Evolutionary conservation across 1,140 invertebrate species (phyloP).

Genomic region (Drosophila equinoxialis): DNA sequence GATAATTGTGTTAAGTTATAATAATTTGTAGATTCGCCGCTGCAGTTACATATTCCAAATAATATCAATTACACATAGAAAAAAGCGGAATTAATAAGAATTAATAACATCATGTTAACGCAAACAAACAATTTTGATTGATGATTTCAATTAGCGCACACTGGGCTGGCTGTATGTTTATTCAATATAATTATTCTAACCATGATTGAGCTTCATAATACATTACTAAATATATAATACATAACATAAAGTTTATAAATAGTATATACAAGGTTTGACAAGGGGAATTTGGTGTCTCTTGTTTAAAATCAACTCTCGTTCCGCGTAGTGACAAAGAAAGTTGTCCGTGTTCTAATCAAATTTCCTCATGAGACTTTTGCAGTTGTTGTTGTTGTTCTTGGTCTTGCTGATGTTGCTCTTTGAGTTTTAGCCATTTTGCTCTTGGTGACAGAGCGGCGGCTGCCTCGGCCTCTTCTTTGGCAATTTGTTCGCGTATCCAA

Average conservation of each 20-base stretch:
- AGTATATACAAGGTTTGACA: not conserved
- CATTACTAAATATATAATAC: too few species aligned
- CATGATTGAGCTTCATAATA: too few species aligned
- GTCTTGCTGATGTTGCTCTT: slow-evolving; percentile 24
- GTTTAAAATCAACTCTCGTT: slow-evolving; percentile 17
- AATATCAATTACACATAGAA: too few species aligned
- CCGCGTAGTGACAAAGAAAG: slow-evolving; percentile 25
- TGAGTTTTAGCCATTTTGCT: slow-evolving; percentile 53
- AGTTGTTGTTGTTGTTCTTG: not conserved
- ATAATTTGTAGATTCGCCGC: too few species aligned
- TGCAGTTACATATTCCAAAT: too few species aligned
- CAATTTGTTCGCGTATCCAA: slow-evolving; percentile 76
- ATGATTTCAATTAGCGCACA: too few species aligned
- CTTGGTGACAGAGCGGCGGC: slow-evolving; percentile 59
- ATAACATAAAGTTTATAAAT: not conserved
- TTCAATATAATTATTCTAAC: too few species aligned
- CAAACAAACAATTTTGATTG: too few species aligned
- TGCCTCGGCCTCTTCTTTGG: slow-evolving; percentile 67
- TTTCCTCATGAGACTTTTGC: slow-evolving; percentile 19
- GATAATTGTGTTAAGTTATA: too few species aligned
- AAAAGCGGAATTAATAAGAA: too few species aligned
- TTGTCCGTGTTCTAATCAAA: slow-evolving; percentile 57
- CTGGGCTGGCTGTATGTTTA: too few species aligned
- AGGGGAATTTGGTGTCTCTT: not conserved
- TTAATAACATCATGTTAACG: too few species aligned